Evolutionary conservation across 2,888 invertebrate species (phyloP).

Genomic region (Tetanocera ferruginea): DNA sequence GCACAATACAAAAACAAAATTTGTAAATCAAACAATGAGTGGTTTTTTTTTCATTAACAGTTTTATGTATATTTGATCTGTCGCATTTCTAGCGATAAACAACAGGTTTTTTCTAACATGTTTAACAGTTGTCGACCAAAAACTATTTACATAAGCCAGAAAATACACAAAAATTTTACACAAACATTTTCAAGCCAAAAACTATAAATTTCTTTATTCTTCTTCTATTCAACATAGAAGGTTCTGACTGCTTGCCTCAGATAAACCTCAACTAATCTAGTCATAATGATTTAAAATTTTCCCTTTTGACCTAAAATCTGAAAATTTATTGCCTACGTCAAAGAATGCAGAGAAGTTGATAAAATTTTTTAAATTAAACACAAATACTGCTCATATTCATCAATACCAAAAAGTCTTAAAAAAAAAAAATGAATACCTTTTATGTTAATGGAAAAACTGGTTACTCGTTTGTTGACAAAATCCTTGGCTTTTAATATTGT

Average conservation of each 20-base stretch:
- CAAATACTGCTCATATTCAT: background rate
- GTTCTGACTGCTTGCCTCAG: background rate
- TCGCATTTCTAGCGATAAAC: background rate
- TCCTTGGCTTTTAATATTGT: too few species aligned
- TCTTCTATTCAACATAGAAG: too few species aligned
- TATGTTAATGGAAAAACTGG: background rate
- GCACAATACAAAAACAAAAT: background rate
- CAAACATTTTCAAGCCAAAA: too few species aligned
- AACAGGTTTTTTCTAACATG: constrained; percentile 8
- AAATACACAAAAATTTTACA: too few species aligned
- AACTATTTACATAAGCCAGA: background rate
- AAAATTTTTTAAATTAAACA: background rate
- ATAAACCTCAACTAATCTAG: background rate
- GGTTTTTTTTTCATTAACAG: background rate
- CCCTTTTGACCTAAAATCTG: background rate
- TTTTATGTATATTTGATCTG: background rate
- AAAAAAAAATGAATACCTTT: background rate
- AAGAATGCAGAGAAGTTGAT: background rate
- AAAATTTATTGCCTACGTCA: background rate
- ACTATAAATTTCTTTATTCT: too few species aligned
- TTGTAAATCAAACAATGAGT: background rate
- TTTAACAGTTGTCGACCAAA: background rate
- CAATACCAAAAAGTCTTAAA: background rate
- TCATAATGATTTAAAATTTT: constrained; percentile 1
- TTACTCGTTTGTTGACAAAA: background rate